phyloP scores from a whole-genome alignment of 2,888 invertebrate species.

The Dasysyrphus albostriatus region DNA sequence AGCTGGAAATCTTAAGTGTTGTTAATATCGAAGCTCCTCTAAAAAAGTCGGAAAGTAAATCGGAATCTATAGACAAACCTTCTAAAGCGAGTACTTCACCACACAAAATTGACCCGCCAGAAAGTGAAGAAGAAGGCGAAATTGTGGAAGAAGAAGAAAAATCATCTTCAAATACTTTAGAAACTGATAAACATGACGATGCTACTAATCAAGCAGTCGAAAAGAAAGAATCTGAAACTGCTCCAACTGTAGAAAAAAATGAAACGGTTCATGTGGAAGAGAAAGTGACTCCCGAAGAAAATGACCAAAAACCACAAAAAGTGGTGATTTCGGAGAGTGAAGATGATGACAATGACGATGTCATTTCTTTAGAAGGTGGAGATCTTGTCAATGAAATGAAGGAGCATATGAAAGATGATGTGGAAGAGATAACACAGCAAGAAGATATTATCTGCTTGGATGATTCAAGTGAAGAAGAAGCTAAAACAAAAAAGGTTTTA shows the following conservation, averaged over 20 bases:
- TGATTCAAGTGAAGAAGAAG: slow-evolving; percentile 77
- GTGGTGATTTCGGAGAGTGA: slow-evolving; percentile 52
- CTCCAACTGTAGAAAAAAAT: slow-evolving; percentile 79
- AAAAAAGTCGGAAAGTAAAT: neutral
- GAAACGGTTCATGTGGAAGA: slow-evolving; percentile 82
- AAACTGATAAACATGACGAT: slow-evolving; percentile 75
- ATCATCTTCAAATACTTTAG: neutral
- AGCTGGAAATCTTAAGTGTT: slow-evolving; percentile 55
- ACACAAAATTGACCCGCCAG: neutral
- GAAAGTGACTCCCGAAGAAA: slow-evolving; percentile 77
- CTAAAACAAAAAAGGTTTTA: slow-evolving; percentile 40
- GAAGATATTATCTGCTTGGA: slow-evolving; percentile 66
- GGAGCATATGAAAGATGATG: slow-evolving; percentile 79
- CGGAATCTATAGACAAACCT: slow-evolving; percentile 11
- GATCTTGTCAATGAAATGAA: slow-evolving; percentile 83
- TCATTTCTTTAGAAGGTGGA: slow-evolving; percentile 82
- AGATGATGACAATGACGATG: slow-evolving; percentile 82
- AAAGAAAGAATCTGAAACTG: slow-evolving; percentile 81
- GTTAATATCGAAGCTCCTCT: slow-evolving; percentile 37
- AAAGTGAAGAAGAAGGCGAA: slow-evolving; percentile 74
- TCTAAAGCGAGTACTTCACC: slow-evolving; percentile 35
- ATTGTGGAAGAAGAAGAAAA: slow-evolving; percentile 60
- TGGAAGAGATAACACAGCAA: slow-evolving; percentile 45
- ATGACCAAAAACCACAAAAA: slow-evolving; percentile 19
- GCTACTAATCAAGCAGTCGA: slow-evolving; percentile 79